Evolutionary conservation across 2,113 vertebrate species (phyloP), one percentile per base, ranked within the genome.

Genomic region (Okapia johnstoni): DNA sequence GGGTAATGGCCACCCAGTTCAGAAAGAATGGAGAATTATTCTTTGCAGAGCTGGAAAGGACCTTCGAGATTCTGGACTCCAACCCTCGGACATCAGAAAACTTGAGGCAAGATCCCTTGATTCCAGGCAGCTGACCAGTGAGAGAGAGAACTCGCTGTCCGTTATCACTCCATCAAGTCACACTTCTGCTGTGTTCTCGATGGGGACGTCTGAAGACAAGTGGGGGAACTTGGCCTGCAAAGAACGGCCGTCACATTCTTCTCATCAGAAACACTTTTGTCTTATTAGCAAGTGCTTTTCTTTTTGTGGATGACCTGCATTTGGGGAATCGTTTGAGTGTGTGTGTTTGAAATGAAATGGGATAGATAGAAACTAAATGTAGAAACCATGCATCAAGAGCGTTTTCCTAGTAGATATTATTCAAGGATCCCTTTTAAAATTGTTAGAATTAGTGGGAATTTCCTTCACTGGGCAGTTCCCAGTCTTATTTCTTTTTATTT

Each of bases 91-190:
- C 58, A 85, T 61, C 19, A 85, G 54, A 92, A 97, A 96, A 96
- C 28, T 11, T 12, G 93, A 96, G 46, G 93, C 33, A 36, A 83
- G 81, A 96, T 93, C 63, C 83, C 50, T 43, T 95, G 83, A 36
- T 54, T 70, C 30, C 96, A 97, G 58, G 54, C 60, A 93, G 28
- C 89, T 1, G 77, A 60, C 4, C 46, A 36, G 36, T 84, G 60
- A 81, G 85, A 97, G 40, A 33, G 25, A 91, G 89, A 92, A 86
- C 57, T 61, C 97, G 55, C 66, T 96, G 43, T n/a, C 30, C 61
- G 95, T 43, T 43, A 87, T 92, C 40, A 85, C 52, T 26, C 54
- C 0, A 0, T 26, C 55, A 84, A 66, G n/a, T 76, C 48, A 19
- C 7, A 16, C 36, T 90, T 89, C 79, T 23, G 12, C 54, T 80